Evolutionary conservation across 2,888 invertebrate species (phyloP).

Genomic region (Phortica magna): DNA sequence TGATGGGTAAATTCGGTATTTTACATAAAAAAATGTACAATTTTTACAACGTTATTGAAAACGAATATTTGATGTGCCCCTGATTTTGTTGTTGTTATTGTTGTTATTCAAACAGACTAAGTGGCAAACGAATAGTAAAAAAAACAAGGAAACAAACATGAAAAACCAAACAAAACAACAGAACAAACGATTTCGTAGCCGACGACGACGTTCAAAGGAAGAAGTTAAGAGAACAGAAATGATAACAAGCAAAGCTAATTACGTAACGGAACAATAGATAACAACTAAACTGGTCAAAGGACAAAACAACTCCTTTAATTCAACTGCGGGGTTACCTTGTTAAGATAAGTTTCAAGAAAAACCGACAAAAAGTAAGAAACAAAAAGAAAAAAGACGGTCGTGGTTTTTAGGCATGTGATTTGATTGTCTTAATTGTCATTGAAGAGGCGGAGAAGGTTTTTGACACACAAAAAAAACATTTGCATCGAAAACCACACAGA

Average conservation of each 20-base stretch:
- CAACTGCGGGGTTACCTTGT: too few species aligned
- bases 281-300: too few species aligned
- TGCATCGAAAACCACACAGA: too few species aligned
- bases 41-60: constrained; percentile 36
- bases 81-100: constrained; percentile 59
- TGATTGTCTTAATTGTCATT: too few species aligned
- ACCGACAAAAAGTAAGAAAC: too few species aligned
- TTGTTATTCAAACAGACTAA: constrained; percentile 52
- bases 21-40: constrained; percentile 52
- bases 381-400: too few species aligned
- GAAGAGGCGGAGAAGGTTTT: too few species aligned
- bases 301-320: too few species aligned
- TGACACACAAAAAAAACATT: too few species aligned
- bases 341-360: too few species aligned
- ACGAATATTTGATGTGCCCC: constrained; percentile 48
- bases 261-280: not conserved
- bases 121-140: constrained; percentile 64
- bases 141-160: constrained; percentile 51
- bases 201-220: constrained; percentile 27
- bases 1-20: not conserved
- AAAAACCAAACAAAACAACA: constrained; percentile 35
- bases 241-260: constrained; percentile 35
- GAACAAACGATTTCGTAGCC: constrained; percentile 4
- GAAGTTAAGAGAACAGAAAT: constrained; percentile 40
- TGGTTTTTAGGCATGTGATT: too few species aligned